Base-by-base conservation (phyloP, 2,888 invertebrate species). In the Agrilus mali region DNA sequence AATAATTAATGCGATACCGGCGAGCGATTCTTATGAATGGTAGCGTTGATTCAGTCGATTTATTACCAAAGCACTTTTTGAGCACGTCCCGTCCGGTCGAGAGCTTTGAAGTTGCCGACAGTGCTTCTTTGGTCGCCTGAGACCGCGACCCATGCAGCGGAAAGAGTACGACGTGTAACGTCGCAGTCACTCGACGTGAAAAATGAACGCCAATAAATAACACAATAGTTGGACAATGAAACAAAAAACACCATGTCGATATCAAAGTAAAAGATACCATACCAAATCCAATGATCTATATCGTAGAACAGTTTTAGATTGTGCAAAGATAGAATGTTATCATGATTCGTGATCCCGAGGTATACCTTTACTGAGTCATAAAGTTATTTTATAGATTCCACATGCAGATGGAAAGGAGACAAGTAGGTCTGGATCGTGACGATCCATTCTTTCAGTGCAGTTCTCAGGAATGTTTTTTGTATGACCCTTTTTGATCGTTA, bases 1-100 rank as follows among this genome's bases (percentile, higher is more conserved):
- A 56, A 58, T 63, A 65, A 65, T 65, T 63, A 65, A 65, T 65
- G 64, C 60, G 63, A 64, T 63, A 64, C 63, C 65, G 65, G 63
- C 63, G 58, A 64, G 62, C 63, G 58, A 63, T 61, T 63, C 63
- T 65, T 65, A 64, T 64, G 63, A 64, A 64, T 64, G 62, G 64
- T 56, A 54, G 59, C 61, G 61, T 59, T 62, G 65, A 64, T 65
- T 64, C 63, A 52, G 55, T 61, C 63, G 62, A 65, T 65, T 65
- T 65, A 65, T 65, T 65, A 63, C 63, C 56, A 56, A 61, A 63
- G 61, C 60, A 59, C 61, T 64, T 51, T 56, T 57, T 55, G 53
- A 56, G 59, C 60, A 58, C 60, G 61, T 58, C 55, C 57, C 50
- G 48, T 42, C 49, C 27, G 27, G 43, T 47, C 46, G 40, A 47